phyloP scores from a whole-genome alignment of 2,888 invertebrate species.

The Lycophotia porphyrea region DNA sequence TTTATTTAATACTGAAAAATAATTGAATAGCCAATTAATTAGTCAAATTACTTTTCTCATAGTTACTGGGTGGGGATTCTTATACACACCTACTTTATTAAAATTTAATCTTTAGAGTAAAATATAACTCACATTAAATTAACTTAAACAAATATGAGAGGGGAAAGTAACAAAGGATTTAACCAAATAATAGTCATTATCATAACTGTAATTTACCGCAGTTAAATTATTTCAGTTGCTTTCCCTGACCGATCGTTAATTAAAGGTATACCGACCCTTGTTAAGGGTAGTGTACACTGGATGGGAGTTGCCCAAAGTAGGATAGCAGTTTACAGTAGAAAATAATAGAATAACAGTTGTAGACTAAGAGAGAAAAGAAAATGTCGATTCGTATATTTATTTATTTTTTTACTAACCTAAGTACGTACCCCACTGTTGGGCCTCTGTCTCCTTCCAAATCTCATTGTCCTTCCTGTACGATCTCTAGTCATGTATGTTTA shows the following conservation, averaged over 20 bases:
- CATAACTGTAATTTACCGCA: conserved; percentile 61
- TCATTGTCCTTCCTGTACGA: neutral
- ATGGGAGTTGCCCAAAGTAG: neutral
- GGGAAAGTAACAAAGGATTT: conserved; percentile 47
- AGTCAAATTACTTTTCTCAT: neutral
- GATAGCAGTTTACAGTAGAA: neutral
- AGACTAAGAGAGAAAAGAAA: neutral
- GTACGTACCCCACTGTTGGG: too few species aligned
- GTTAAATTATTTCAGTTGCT: conserved; percentile 65
- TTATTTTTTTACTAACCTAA: too few species aligned
- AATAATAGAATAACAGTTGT: neutral
- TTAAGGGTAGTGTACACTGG: conserved; percentile 40
- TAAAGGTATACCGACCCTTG: conserved; percentile 51
- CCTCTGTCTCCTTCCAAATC: too few species aligned
- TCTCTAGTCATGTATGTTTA: too few species aligned
- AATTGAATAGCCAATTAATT: neutral
- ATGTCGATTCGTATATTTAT: neutral
- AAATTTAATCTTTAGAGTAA: neutral
- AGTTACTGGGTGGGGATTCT: neutral
- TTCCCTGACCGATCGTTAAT: conserved; percentile 60
- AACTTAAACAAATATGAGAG: conserved; percentile 21
- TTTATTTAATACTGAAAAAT: neutral
- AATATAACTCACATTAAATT: neutral
- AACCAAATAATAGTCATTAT: conserved; percentile 50
- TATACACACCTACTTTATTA: neutral